Conservation (phyloP, 2,797 vertebrate species). For the Saxicola maurus region DNA sequence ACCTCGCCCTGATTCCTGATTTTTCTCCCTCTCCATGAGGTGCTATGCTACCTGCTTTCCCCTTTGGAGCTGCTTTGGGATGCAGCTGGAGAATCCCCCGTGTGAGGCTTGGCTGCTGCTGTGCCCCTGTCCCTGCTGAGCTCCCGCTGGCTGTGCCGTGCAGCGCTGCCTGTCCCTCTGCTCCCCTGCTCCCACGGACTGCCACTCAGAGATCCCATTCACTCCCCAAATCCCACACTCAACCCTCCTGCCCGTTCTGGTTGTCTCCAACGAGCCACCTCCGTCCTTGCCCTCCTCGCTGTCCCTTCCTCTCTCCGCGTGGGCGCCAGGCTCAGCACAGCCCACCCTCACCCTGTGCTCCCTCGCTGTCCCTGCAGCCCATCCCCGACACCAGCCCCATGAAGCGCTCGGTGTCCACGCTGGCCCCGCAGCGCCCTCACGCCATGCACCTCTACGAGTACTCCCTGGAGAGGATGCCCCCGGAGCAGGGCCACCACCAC, state of each 20-base stretch:
- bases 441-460: constrained; percentile 79
- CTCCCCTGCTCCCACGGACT: neutral
- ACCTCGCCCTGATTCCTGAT: neutral
- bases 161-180: neutral
- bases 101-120: constrained; percentile 22
- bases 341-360: neutral
- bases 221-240: neutral
- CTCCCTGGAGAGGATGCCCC: constrained; percentile 76
- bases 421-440: constrained; percentile 79
- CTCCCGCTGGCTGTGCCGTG: neutral
- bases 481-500: constrained; percentile 81
- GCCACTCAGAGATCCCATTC: neutral
- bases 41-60: neutral
- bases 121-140: neutral
- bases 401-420: constrained; percentile 88
- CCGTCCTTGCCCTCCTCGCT: neutral
- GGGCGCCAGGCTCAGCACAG: neutral
- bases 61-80: neutral
- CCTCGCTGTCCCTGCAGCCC: constrained; percentile 67
- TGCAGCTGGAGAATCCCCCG: neutral
- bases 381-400: constrained; percentile 86
- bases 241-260: neutral
- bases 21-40: neutral
- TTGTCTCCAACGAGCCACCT: neutral
- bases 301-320: neutral